Base-by-base conservation (phyloP, 2,888 invertebrate species). In the Ctena decussata region DNA sequence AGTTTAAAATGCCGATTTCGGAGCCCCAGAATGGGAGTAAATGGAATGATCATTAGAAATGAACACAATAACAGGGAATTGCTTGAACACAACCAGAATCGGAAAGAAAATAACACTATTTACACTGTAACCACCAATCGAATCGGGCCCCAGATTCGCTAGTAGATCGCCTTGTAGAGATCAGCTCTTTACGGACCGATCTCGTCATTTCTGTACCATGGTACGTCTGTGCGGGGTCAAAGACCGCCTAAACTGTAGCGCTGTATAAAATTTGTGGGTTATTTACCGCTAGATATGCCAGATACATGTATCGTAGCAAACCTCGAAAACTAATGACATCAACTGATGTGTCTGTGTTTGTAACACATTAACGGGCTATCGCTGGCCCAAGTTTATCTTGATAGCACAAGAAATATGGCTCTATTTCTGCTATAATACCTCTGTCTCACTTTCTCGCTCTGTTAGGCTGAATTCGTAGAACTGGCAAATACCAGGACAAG, bases 251-350 rank as follows among this genome's bases (percentile, higher is more conserved):
- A 35, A 35, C 32, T 65, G 35, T 35, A 65, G 32, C 65, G 65
- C 65, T 65, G 11, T 65, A 35, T 35, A 35, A 35, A 21, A 65
- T 35, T 3, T 35, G 21, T 65, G 65, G 18, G 35, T 11, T 32
- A 32, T 65, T 15, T 32, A 12, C 21, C 65, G 6, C 35, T 11
- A 46, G 3, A 46, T 21, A 18, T 15, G 57, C 15, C 11, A 35
- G 35, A 35, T 35, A 3, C 65, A 65, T 18, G 15, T 35, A 18
- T 32, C 18, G 65, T 32, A 35, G 1, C 11, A 18, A 35, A 35
- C 65, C 35, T 11, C 65, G 65, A 65, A 65, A 35, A 35, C 65
- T 65, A 65, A 65, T 65, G 65, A 65, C 65, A 65, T 65, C n/a
- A n/a, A n/a, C n/a, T n/a, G n/a, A n/a, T n/a, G n/a, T n/a, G n/a